These are phyloP conservation scores for human (Homo sapiens) DNA, from an alignment of 2,113 vertebrate genomes.

Conservation along the genomic window GRCh38 chr1:237473501-237474000, in stretches of 20 bases:
- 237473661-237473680: not conserved
- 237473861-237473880: not conserved
- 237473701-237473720: not conserved
- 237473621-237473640: not conserved
- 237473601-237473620: not conserved
- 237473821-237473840: not conserved
- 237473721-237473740: not conserved
- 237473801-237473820: not conserved
- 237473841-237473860: not conserved
- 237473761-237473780: not conserved
- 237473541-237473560: not conserved
- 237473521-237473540: not conserved
- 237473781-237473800: not conserved
- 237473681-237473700: not conserved
- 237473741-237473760: no score
- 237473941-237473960: not conserved
- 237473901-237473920: not conserved
- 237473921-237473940: not conserved
- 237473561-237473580: not conserved
- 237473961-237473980: not conserved
- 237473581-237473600: not conserved
- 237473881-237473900: not conserved
- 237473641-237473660: accelerated
- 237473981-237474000: not conserved
- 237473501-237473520: not conserved